A percentile compares a stretch with the other conserved stretches of the same genome.
These are phyloP conservation scores for Drosophila erecta DNA, from an alignment of 1,140 invertebrate genomes.

Conservation along the genomic window DNA sequence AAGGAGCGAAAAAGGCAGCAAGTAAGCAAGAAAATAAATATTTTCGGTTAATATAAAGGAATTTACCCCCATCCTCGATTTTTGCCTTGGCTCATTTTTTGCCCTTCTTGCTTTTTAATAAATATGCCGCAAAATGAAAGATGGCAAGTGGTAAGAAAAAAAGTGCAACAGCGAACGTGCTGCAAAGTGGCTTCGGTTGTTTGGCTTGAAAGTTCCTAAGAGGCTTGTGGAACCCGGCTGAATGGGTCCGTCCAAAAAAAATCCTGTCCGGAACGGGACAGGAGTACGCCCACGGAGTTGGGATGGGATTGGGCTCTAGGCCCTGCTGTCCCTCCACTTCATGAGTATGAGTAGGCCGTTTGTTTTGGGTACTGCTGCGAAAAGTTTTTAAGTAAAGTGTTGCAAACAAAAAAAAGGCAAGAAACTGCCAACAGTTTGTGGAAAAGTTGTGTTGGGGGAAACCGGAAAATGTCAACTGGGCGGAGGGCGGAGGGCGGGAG, in stretches of 20 bases:
- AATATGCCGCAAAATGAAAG: slow-evolving; percentile 72
- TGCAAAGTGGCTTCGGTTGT: slow-evolving; percentile 68
- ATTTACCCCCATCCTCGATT: slow-evolving; percentile 27
- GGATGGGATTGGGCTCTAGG: slow-evolving; percentile 1
- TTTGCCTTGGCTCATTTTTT: slow-evolving; percentile 9
- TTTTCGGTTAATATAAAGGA: slow-evolving; percentile 77
- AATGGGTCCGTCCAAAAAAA: slow-evolving; percentile 6
- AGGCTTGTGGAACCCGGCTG: slow-evolving; percentile 46
- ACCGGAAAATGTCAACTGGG: slow-evolving; percentile 48
- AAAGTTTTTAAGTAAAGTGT: slow-evolving; percentile 61
- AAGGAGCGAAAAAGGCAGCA: slow-evolving; percentile 10
- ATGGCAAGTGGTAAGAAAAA: slow-evolving; percentile 59
- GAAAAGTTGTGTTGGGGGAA: slow-evolving; percentile 30
- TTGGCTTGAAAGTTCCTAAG: slow-evolving; percentile 66
- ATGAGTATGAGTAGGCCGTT: slow-evolving; percentile 33
- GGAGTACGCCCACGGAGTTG: background rate
- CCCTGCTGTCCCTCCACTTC: background rate
- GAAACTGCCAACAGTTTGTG: slow-evolving; percentile 46
- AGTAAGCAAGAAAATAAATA: slow-evolving; percentile 73
- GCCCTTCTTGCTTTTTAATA: slow-evolving; percentile 61
- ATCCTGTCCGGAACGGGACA: slow-evolving; percentile 2
- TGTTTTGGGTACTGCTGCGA: slow-evolving; percentile 40
- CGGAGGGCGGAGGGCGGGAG: too few relatives aligned
- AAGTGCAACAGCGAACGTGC: slow-evolving; percentile 74
- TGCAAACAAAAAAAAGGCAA: slow-evolving; percentile 31